These are phyloP conservation scores for Ceuthmochares aereus DNA, from an alignment of 2,113 vertebrate genomes.

Conservation along the genomic window DNA sequence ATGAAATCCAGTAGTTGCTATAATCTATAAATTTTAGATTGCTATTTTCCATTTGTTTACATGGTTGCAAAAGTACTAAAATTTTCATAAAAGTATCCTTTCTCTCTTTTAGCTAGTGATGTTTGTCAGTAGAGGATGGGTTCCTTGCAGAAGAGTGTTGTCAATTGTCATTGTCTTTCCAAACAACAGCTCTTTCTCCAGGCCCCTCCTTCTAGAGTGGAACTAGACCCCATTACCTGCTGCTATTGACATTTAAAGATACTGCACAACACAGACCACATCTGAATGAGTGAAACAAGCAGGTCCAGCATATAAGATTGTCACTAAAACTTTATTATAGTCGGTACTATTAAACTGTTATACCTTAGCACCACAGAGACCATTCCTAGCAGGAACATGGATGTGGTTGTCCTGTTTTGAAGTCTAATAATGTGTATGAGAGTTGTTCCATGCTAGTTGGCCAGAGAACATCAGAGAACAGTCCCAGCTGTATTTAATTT, in stretches of 20 bases:
- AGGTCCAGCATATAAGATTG: background rate
- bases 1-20: background rate
- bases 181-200: background rate
- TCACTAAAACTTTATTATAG: background rate
- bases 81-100: background rate
- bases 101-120: background rate
- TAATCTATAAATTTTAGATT: background rate
- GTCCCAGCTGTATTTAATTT: slow-evolving; percentile 8
- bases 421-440: background rate
- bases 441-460: background rate
- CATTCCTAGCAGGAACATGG: background rate
- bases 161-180: background rate
- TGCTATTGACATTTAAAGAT: background rate
- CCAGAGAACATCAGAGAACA: background rate
- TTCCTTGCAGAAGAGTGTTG: background rate
- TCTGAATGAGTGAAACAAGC: background rate
- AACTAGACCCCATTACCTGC: background rate
- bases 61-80: background rate
- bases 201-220: background rate
- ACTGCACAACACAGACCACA: background rate
- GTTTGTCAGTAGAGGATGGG: background rate
- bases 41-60: background rate
- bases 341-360: background rate
- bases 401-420: background rate
- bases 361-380: background rate